These are phyloP conservation scores for Gryllus bimaculatus DNA, from an alignment of 1,140 invertebrate species.

Conservation along the genomic window DNA sequence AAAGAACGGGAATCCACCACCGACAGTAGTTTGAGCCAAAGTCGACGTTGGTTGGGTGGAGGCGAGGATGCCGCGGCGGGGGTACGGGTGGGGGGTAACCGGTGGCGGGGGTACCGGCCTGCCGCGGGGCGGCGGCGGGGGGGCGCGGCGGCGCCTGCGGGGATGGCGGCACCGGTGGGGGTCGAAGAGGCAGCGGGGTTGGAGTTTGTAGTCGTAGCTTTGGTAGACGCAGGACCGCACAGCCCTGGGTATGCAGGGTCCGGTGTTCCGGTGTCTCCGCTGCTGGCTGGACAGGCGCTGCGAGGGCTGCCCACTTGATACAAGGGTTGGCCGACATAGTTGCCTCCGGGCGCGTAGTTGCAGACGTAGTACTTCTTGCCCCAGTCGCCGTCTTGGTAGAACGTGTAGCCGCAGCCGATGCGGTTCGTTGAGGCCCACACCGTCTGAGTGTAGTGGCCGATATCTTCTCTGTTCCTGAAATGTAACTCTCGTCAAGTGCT, in stretches of 20 bases:
- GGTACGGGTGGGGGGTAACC: too few relatives aligned
- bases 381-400: slow-evolving; percentile 32
- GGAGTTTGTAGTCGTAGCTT: too few relatives aligned
- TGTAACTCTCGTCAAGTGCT: background rate
- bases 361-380: slow-evolving; percentile 32
- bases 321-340: slow-evolving; percentile 31
- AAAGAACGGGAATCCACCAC: too few relatives aligned
- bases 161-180: too few relatives aligned
- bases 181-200: too few relatives aligned
- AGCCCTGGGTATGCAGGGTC: background rate
- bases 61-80: too few relatives aligned
- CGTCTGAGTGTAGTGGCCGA: slow-evolving; percentile 15
- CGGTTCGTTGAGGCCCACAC: slow-evolving; percentile 40
- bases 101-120: too few relatives aligned
- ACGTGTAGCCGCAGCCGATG: slow-evolving; percentile 44
- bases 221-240: background rate
- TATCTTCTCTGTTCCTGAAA: background rate
- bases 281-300: slow-evolving; percentile 27
- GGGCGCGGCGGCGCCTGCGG: too few relatives aligned
- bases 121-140: too few relatives aligned
- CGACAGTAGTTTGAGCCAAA: too few relatives aligned
- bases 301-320: slow-evolving; percentile 32
- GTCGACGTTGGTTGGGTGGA: too few relatives aligned
- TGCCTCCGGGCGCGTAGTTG: slow-evolving; percentile 38
- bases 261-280: background rate